Evolutionary conservation across 2,888 invertebrate genomes (phyloP), one percentile per base, ranked within the genome.

Genomic region (Synanthedon formicaeformis): DNA sequence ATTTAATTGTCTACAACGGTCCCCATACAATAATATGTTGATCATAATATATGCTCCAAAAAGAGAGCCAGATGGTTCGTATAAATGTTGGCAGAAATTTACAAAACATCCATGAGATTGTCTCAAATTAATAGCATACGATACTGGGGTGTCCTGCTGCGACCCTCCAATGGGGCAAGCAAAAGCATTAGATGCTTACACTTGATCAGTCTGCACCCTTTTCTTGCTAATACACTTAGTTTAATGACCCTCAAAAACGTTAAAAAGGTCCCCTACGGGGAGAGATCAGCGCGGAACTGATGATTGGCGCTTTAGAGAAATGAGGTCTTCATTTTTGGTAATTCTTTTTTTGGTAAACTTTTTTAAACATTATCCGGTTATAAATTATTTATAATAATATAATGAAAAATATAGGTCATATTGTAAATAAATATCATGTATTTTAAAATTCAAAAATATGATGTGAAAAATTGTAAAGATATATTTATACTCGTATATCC

Each of bases 161-260:
- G 63, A 34, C 59, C 58, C 59, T 55, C 8, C 58, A 69, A 69
- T 64, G 65, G 70, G 56, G 62, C 69, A 73, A 80, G 81, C 80
- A 78, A 81, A 83, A 81, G 81, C 86, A 83, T 83, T 78, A 78
- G 72, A 74, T 69, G 69, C 73, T 78, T 73, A 74, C 83, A 81
- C 75, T 84, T 78, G 83, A 86, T 84, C 79, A 73, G 78, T 66
- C 71, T 65, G 67, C 75, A 76, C 82, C 82, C 83, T 79, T 78
- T 75, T 64, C 64, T 55, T 63, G 62, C 64, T 78, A 78, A 79
- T 75, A 75, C 72, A 69, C 74, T 81, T 75, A 80, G 83, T 81
- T 82, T 73, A 85, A 86, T 85, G 81, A 71, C 67, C 80, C 77
- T 34, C 64, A 69, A 72, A 72, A 72, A 76, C 73, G 73, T 72